A percentile compares a stretch with the other conserved stretches of the same genome.
Conservation (phyloP, 2,888 invertebrate genomes). For the Seira ritae region DNA sequence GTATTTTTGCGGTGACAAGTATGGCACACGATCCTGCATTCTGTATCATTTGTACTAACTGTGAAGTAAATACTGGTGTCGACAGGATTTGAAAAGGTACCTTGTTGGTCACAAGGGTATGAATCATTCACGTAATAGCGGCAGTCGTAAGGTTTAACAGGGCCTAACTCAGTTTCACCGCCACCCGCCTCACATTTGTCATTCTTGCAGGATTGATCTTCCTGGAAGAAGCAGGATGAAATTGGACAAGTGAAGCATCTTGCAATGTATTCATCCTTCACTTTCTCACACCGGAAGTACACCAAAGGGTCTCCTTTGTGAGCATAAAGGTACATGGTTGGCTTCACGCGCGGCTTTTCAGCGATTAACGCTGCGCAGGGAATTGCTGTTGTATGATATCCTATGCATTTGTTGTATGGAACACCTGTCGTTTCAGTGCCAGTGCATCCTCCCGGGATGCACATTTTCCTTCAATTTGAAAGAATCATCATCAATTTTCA, state of each 20-base stretch:
- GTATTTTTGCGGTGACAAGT: background rate
- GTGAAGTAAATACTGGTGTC: background rate
- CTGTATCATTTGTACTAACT: background rate
- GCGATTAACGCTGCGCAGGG: background rate
- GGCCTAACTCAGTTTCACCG: background rate
- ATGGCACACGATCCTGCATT: background rate
- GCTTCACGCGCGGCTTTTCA: background rate
- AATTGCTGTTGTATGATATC: background rate
- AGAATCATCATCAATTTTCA: background rate
- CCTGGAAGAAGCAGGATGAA: background rate
- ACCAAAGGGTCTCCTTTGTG: background rate
- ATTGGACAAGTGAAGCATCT: constrained; percentile 9
- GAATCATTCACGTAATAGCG: background rate
- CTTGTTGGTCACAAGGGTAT: background rate
- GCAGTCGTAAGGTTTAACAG: background rate
- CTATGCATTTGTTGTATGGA: background rate
- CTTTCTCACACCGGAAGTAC: background rate
- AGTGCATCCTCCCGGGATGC: background rate
- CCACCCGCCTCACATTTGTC: background rate
- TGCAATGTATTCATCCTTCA: background rate
- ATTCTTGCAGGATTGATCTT: background rate
- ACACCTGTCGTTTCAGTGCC: background rate
- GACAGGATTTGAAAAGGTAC: background rate
- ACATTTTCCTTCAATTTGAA: background rate
- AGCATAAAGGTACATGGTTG: background rate